These are phyloP conservation scores for Tangara arthus DNA, from an alignment of 2,797 vertebrate species.

Conservation along the genomic window DNA sequence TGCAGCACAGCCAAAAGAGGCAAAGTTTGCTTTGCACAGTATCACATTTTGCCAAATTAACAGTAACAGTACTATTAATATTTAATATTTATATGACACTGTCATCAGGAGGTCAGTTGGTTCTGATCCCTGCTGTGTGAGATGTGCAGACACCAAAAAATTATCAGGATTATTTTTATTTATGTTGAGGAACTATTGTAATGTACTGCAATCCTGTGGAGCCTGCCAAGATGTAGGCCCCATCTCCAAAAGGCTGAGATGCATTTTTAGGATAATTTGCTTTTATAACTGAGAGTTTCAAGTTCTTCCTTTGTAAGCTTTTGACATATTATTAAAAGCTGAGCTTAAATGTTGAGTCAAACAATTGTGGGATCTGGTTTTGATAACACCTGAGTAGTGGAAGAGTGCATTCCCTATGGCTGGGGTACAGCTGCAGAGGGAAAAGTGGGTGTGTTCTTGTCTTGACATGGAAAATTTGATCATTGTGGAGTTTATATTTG, in stretches of 20 bases:
- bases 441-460: background rate
- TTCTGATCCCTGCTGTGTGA: background rate
- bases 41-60: slow-evolving; percentile 47
- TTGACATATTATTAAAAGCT: background rate
- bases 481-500: background rate
- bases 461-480: background rate
- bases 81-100: slow-evolving; percentile 26
- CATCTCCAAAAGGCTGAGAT: background rate
- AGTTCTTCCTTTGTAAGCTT: background rate
- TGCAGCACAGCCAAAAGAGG: slow-evolving; percentile 24
- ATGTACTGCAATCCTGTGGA: background rate
- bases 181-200: background rate
- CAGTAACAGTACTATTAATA: slow-evolving; percentile 23
- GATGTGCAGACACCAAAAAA: background rate
- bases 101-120: background rate
- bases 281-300: background rate
- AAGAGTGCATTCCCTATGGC: background rate
- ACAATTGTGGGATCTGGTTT: background rate
- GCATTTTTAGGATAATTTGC: background rate
- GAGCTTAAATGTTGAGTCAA: background rate
- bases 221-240: background rate
- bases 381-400: background rate
- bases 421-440: background rate
- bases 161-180: background rate
- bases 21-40: slow-evolving; percentile 16